Base-by-base conservation (phyloP, 2,888 invertebrate genomes). In the Trachelus iudaicus region DNA sequence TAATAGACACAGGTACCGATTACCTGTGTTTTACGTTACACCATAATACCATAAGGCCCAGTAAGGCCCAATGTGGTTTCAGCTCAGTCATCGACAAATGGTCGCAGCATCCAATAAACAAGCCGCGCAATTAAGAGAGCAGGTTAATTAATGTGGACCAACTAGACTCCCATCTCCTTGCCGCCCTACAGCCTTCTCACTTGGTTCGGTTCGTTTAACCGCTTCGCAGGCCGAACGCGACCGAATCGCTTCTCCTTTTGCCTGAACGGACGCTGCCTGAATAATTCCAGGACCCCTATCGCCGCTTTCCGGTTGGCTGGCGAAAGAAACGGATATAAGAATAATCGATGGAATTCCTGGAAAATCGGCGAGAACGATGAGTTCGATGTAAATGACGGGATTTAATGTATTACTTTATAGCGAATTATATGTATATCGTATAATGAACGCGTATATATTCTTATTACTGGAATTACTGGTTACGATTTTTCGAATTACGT, bases 61-160 rank as follows among this genome's bases (percentile, higher is more conserved):
- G 40, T 40, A 23, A 40, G 40, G 40, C 56, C 15, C 56, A 56
- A 56, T 23, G 56, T 56, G 23, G 9, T 56, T 56, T 34, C 71
- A 13, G 69, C 34, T 34, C 33, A 35, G 40, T 71, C 75, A 73
- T 86, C 86, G 87, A 87, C 87, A 87, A 87, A 87, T 87, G 87
- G 86, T 84, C 83, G 81, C 85, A 83, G 85, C 85, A 84, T 86
- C 87, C 87, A 85, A 87, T 87, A 87, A 87, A 87, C 87, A 87
- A 86, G 87, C 85, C 85, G 86, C 86, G 87, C 87, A 87, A 87
- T 87, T 87, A 87, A 87, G 87, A 86, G 87, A 87, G 87, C 87
- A 84, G 87, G 87, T 87, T 87, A 87, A 87, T 87, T 87, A 87
- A 87, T 87, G 87, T 87, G 85, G 87, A 87, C 87, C 86, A 85